A percentile compares a stretch with the other conserved stretches of the same genome.
Conservation (phyloP, 1,140 invertebrate genomes). For the Hestina assimilis region DNA sequence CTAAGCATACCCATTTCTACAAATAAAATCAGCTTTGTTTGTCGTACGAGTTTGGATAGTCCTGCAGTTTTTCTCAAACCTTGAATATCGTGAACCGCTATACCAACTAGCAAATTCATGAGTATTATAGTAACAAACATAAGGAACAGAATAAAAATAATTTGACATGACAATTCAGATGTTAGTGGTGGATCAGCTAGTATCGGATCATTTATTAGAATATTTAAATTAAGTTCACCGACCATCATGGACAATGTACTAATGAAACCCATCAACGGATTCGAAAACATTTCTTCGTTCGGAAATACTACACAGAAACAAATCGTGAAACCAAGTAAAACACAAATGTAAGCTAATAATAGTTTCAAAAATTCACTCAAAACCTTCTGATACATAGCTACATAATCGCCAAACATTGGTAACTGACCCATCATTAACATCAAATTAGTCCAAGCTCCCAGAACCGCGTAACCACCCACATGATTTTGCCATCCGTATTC, state of each 20-base stretch:
- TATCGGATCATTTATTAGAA: constrained; percentile 78
- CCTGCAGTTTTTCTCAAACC: constrained; percentile 84
- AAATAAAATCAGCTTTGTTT: constrained; percentile 83
- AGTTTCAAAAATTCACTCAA: constrained; percentile 82
- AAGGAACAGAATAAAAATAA: constrained; percentile 82
- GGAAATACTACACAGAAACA: constrained; percentile 84
- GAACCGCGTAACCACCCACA: constrained; percentile 81
- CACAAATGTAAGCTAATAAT: constrained; percentile 80
- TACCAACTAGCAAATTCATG: constrained; percentile 85
- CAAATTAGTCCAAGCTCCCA: constrained; percentile 82
- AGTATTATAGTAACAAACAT: constrained; percentile 84
- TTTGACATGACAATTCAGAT: constrained; percentile 80
- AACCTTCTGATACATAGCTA: constrained; percentile 84
- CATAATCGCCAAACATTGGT: constrained; percentile 83
- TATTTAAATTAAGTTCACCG: constrained; percentile 83
- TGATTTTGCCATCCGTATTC: constrained; percentile 82
- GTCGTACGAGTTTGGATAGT: constrained; percentile 82
- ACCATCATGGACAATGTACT: constrained; percentile 85
- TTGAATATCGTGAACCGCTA: constrained; percentile 84
- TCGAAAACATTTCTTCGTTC: constrained; percentile 80
- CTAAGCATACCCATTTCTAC: constrained; percentile 83
- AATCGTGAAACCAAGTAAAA: constrained; percentile 82
- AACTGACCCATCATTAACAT: constrained; percentile 83
- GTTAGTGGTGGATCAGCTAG: constrained; percentile 60
- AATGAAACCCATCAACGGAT: constrained; percentile 80